These are phyloP conservation scores for Harpagifer antarcticus DNA, from an alignment of 2,797 vertebrate species.

Conservation along the genomic window DNA sequence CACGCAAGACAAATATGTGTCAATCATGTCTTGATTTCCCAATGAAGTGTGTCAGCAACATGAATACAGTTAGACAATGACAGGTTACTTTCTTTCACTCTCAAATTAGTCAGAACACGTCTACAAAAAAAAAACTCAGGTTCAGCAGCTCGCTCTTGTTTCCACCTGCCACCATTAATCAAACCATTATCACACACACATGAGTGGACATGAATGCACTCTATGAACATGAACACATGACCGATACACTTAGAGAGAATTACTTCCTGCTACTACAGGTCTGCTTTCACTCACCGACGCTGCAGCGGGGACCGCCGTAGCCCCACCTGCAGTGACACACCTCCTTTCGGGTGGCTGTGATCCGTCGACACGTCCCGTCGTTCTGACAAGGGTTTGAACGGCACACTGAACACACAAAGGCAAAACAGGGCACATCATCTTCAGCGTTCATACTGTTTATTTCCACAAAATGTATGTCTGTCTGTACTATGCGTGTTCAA, in stretches of 20 bases:
- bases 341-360: slow-evolving; percentile 78
- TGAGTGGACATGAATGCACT: slow-evolving; percentile 1
- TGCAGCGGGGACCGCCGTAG: slow-evolving; percentile 86
- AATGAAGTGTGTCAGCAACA: slow-evolving; percentile 28
- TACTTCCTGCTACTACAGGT: background rate
- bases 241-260: background rate
- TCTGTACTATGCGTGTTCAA: background rate
- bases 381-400: slow-evolving; percentile 88
- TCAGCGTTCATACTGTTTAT: background rate
- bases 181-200: slow-evolving; percentile 21
- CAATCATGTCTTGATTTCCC: background rate
- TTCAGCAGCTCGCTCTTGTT: slow-evolving; percentile 39
- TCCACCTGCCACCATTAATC: slow-evolving; percentile 44
- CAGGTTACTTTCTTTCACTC: slow-evolving; percentile 2
- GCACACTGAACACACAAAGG: slow-evolving; percentile 84
- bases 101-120: slow-evolving; percentile 47
- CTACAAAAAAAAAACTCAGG: slow-evolving; percentile 12
- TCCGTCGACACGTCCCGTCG: slow-evolving; percentile 87
- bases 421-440: slow-evolving; percentile 9
- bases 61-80: slow-evolving; percentile 13
- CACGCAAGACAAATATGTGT: slow-evolving; percentile 7
- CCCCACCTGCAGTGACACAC: slow-evolving; percentile 88
- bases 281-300: slow-evolving; percentile 87
- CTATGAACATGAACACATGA: background rate
- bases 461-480: background rate